phyloP scores from a whole-genome alignment of 2,797 vertebrate species.

The Myotis findleyi region DNA sequence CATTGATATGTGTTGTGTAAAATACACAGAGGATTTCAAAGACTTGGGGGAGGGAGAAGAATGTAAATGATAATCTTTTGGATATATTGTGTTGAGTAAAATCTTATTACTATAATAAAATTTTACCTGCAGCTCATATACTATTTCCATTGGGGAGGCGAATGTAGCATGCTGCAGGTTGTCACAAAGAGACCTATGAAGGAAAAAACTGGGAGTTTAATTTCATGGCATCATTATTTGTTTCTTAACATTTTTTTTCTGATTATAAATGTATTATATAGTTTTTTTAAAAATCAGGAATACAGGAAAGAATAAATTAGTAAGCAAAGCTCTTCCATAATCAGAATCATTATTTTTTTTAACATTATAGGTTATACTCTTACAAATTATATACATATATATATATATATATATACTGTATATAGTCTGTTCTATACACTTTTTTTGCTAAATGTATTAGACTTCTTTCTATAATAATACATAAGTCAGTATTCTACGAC shows the following conservation, averaged over 20 bases:
- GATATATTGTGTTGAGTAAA: neutral
- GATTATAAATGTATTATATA: slow-evolving; percentile 8
- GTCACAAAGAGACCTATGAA: neutral
- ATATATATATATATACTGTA: neutral
- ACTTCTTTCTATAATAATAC: slow-evolving; percentile 9
- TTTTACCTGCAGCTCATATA: neutral
- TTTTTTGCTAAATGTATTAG: neutral
- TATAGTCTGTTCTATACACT: slow-evolving; percentile 7
- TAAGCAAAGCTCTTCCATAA: slow-evolving; percentile 21
- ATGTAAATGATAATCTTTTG: slow-evolving; percentile 1
- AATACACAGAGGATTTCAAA: neutral
- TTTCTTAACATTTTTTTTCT: neutral
- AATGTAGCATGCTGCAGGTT: neutral
- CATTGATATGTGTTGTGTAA: neutral
- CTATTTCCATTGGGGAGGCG: neutral
- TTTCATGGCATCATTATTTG: neutral
- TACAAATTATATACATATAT: neutral
- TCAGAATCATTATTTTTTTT: slow-evolving; percentile 44
- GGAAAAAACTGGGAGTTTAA: neutral
- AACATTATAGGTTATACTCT: neutral
- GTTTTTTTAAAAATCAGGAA: neutral
- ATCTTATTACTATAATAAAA: neutral
- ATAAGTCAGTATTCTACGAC: neutral
- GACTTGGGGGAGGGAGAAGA: neutral
- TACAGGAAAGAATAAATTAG: neutral